phyloP scores from a whole-genome alignment of 2,797 vertebrate genomes.

The Hydrophis major region DNA sequence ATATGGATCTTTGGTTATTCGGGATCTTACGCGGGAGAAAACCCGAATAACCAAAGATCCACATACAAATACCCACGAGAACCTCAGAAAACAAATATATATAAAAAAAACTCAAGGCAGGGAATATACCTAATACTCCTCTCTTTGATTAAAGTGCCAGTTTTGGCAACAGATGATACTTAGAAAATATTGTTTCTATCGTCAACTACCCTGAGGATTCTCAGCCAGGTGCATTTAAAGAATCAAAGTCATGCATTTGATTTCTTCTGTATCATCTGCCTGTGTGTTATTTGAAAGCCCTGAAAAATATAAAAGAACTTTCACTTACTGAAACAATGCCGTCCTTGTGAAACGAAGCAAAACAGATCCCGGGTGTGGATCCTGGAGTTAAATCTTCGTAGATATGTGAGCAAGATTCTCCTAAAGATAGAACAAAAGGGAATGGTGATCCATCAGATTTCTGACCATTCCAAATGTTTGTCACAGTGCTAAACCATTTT shows the following conservation, averaged over 20 bases:
- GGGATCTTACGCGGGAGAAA: too few relatives aligned
- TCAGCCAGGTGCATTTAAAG: background rate
- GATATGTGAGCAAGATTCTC: conserved; percentile 29
- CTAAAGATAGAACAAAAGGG: conserved; percentile 48
- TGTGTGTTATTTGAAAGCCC: background rate
- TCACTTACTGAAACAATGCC: conserved; percentile 47
- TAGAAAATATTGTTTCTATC: background rate
- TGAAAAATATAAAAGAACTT: conserved; percentile 1
- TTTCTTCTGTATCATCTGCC: background rate
- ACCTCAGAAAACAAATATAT: too few relatives aligned
- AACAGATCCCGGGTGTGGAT: background rate
- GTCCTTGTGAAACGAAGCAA: background rate
- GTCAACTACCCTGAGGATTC: background rate
- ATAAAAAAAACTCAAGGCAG: too few relatives aligned
- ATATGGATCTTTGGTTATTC: too few relatives aligned
- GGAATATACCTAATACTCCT: background rate
- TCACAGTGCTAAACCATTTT: background rate
- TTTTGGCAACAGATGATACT: background rate
- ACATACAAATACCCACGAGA: too few relatives aligned
- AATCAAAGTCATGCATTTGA: background rate
- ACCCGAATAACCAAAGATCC: too few relatives aligned
- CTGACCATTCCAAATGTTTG: background rate
- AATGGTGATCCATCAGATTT: background rate
- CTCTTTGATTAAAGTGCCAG: background rate
- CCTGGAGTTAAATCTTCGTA: conserved; percentile 25